Base-by-base conservation (phyloP, 2,113 vertebrate genomes). In the Phoxinus phoxinus region DNA sequence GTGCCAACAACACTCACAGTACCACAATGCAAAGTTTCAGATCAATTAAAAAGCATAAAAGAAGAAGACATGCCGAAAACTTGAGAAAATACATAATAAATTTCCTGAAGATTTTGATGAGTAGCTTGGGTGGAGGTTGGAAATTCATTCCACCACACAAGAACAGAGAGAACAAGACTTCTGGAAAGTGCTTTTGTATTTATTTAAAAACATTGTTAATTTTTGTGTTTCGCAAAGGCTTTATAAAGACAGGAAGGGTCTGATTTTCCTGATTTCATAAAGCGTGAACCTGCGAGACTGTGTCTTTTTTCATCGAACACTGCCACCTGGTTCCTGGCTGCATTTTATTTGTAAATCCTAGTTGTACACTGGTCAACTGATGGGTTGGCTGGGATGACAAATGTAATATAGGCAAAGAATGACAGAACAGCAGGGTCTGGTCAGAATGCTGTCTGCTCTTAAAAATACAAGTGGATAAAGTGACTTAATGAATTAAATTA, bases 391-490 rank as follows among this genome's bases (percentile, higher is more conserved):
- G 27, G 11, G 27, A 77, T 23, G 30, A 58, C 48, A 35, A 56
- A 9, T 77, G 30, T 19, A 35, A 77, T 77, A 23, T 6, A 9
- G 21, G 30, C 30, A 23, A 32, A 56, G 75, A 77, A 12, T 6
- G 32, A 58, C 4, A n/a, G 30, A 37, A 41, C 35, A 71, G 21
- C 35, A 41, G 53, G 53, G 56, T 79, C 56, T 79, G 56, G 12
- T 37, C 53, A 41, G 56, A 79, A 59, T 41, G 0, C 23, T 37
- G 32, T 10, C 53, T 79, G 56, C 21, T 61, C 58, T 23, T 9
- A 25, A 59, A 59, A 15, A 59, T 79, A 41, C 2, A 79, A 79
- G 56, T 59, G 56, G 37, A 59, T 79, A 59, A 32, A 78, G 27
- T 78, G 51, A n/a, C 32, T 13, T 78, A 41, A n/a, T 78, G 0